Base-by-base conservation (phyloP, 2,888 invertebrate genomes). In the Helleia helle region DNA sequence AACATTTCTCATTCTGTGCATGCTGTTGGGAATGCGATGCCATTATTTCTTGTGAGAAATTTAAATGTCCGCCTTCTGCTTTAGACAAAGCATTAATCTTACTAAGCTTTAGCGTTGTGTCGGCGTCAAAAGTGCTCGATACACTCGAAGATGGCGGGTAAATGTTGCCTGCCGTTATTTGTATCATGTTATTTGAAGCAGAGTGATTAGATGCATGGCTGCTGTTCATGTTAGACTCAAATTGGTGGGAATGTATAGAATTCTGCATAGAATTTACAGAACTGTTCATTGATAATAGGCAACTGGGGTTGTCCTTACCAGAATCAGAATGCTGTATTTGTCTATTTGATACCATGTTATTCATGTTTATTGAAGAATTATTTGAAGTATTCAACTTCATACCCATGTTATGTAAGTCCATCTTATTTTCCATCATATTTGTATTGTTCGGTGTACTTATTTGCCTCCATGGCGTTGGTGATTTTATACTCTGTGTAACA, bases 1-100 rank as follows among this genome's bases (percentile, higher is more conserved):
- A 83, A 45, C 58, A 62, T 55, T 83, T 84, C 17, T 84, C 84
- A 51, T 69, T 80, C 47, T 80, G 80, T 5, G 65, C 61, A 52
- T 79, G 74, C 48, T 79, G 80, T 51, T 84, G 84, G 1, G 80
- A 69, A 62, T 84, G 83, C 2, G 84, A 75, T 26, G 80, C 71
- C 76, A 83, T 81, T 42, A 83, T 80, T 61, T 84, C 84, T 56
- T 76, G 83, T 0, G 80, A 79, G 42, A 84, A 84, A 50, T 83
- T 84, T 47, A 84, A 57, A 51, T 81, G 81, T 0, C 84, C 84
- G 25, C 74, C 80, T 67, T 84, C 84, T 8, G 84, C 52, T 54
- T 84, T 84, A 1, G 84, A 83, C 39, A 84, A 60, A 14, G 83
- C 76, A 49, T 83, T 84, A 15, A 84, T 81, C 55, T 84, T 84